Evolutionary conservation across 2,113 vertebrate genomes (phyloP).

Genomic region (Shinisaurus crocodilurus): DNA sequence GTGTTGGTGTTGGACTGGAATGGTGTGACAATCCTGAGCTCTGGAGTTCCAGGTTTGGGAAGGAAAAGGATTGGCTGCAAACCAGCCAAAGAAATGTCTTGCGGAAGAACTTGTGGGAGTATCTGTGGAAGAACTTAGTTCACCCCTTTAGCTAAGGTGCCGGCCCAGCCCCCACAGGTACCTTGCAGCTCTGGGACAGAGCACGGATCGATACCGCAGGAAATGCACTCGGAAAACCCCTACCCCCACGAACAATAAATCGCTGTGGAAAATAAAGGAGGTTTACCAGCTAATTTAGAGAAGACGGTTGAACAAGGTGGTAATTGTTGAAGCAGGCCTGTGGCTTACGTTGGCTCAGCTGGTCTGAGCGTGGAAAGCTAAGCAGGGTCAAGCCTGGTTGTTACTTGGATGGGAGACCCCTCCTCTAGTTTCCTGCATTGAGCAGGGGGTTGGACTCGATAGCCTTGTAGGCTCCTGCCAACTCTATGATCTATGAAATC

Average conservation of each 20-base stretch:
- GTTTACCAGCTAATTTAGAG: not conserved
- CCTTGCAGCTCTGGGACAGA: not conserved
- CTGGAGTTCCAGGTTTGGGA: not conserved
- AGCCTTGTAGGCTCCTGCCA: too few species aligned
- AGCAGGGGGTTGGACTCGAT: too few species aligned
- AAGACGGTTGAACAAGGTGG: not conserved
- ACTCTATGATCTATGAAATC: too few species aligned
- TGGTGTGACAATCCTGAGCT: not conserved
- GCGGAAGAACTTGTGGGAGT: not conserved
- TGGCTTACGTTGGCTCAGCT: too few species aligned
- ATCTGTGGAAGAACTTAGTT: too few species aligned
- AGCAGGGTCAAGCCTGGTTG: too few species aligned
- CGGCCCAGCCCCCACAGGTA: not conserved
- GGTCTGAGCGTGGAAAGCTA: too few species aligned
- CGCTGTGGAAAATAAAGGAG: not conserved
- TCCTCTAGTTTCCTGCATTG: too few species aligned
- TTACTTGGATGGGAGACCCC: too few species aligned
- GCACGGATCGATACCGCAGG: not conserved
- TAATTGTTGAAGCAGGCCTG: too few species aligned
- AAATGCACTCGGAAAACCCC: not conserved
- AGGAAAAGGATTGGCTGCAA: not conserved
- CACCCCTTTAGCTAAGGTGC: not conserved
- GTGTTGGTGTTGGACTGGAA: too few species aligned
- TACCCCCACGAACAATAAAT: not conserved
- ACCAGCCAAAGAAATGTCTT: not conserved